Base-by-base conservation (phyloP, 2,797 vertebrate species). In the Hipposideros larvatus region DNA sequence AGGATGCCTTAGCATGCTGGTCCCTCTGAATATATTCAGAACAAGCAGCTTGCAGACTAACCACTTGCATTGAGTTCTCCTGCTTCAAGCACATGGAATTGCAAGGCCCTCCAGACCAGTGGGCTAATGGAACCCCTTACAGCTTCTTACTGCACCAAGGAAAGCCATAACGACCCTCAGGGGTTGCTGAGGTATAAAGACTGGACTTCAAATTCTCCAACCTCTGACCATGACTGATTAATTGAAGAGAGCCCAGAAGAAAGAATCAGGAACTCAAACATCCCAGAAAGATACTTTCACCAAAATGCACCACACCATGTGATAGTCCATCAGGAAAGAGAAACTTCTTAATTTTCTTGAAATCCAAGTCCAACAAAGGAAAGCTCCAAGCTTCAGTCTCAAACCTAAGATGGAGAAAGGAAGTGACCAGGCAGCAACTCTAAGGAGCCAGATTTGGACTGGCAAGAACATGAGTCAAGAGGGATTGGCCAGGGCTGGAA, bases 1-100 rank as follows among this genome's bases (percentile, higher is more conserved):
- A 0, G 0, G 3, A 91, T 74, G 96, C 61, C 63, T 55, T 95
- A 87, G 63, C 93, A 97, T 48, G 22, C 78, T 31, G 0, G 87
- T 91, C 91, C 73, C 96, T 95, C 90, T 4, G 4, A 97, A 97
- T 94, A 83, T 71, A 95, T 71, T 87, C 65, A 90, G 79, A 95
- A 10, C 26, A 94, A 96, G 87, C 48, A 92, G 94, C 88, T 92
- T 96, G 93, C 24, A 94, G 74, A 68, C 87, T 22, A 65, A 91
- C 92, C 93, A 90, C 91, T 84, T 71, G 34, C 55, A 96, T 7
- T 79, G 46, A 70, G 59, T 77, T 41, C 34, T 55, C 70, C 61
- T 97, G 65, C 68, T 94, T 93, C 94, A 96, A 97, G 93, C 0
- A 57, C 96, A 96, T 34, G 74, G 51, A 83, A 95, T 77, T 93